Base-by-base conservation (phyloP, 1,140 invertebrate genomes). In the Drosophila ficusphila region DNA sequence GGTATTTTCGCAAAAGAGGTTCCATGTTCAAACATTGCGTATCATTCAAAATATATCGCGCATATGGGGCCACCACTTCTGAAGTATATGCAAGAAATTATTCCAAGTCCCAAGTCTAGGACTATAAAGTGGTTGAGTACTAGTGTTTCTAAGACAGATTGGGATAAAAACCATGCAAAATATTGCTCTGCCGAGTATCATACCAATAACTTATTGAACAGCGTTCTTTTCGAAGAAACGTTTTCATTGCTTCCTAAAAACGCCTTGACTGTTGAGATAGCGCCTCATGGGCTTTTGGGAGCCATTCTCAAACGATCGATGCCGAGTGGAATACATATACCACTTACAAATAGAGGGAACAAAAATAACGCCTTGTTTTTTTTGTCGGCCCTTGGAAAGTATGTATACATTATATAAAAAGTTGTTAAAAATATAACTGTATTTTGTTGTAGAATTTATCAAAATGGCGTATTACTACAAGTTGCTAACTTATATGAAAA, bases 141-240 rank as follows among this genome's bases (percentile, higher is more conserved):
- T 0, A 98, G 97, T 0, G 94, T 98, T 18, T 94, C 95, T 0
- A 95, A 97, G 79, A 62, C 60, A n/a, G 90, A 92, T 19, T 98
- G 97, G 97, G 93, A 94, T n/a, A 92, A 94, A 3, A 90, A 94
- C 0, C 90, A 94, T 4, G 94, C 95, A 1, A 92, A 94, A 53
- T 86, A 94, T 8, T 97, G 95, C 0, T 98, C 97, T 0, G 95
- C 97, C 3, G 96, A 97, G 76, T 99, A 99, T 89, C 97, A 98
- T 83, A 97, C 97, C 0, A 98, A 99, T 89, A 99, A 99, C 91
- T 92, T 98, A 4, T 91, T 98, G 36, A 95, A 92, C 71, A 95
- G 96, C 14, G 97, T 98, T 0, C 92, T 97, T 0, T 98, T 98
- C 82, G 95, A 98, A 79, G 96, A 98, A 91, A 95, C 95, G 0